Base-by-base conservation (phyloP, 1,140 invertebrate species). In the Sipha flava region DNA sequence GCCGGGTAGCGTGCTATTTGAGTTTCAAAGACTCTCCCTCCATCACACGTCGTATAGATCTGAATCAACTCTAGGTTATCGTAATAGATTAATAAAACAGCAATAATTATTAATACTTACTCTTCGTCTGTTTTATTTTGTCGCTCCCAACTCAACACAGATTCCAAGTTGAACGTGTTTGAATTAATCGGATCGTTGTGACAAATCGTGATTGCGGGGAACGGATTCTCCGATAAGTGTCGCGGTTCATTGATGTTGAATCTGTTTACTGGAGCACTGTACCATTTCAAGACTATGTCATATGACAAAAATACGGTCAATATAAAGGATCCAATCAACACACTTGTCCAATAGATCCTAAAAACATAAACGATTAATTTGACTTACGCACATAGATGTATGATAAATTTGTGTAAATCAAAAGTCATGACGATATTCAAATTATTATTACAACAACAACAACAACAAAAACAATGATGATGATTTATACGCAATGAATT, bases 201-300 rank as follows among this genome's bases (percentile, higher is more conserved):
- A 77, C 73, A 77, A 23, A 77, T 77, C n/a, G 73, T 57, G 12
- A 77, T 29, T 7, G 73, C 73, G 1, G 73, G 73, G 43, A 77
- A 77, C 9, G 49, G 73, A 54, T 57, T 57, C 40, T 57, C 73
- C 14, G 73, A 40, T 10, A 77, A 21, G 9, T 52, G 31, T 9
- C 47, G 73, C 21, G 49, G 45, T 26, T 54, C 29, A 14, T 57
- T 57, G 5, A 26, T 29, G 18, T 18, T 57, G n/a, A 57, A 77
- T 59, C 73, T 77, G 3, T 77, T 77, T 3, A 57, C 49, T 12
- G 73, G 34, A 29, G 31, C 37, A 18, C 43, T 23, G 18, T 77
- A 77, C 73, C 31, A 77, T 23, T 77, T 26, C 14, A 40, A 57
- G 5, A 77, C 12, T 23, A 77, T 26, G 10, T 77, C 52, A 37